Base-by-base conservation (phyloP, 2,888 invertebrate genomes). In the Balanococcus diminutus region DNA sequence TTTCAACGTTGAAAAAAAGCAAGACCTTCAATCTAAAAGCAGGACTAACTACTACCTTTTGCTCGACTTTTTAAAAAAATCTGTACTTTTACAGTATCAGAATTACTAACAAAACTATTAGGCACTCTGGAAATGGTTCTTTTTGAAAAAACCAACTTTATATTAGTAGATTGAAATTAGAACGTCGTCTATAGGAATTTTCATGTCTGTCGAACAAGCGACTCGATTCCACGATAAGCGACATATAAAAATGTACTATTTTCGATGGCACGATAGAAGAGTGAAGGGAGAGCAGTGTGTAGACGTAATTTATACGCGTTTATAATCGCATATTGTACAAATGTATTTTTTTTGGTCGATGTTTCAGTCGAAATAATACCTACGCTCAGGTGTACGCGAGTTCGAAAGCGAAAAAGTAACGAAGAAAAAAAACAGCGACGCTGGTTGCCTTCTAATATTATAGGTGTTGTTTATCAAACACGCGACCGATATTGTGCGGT, bases 401-500 rank as follows among this genome's bases (percentile, higher is more conserved):
- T 56, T 56, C 22, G 9, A 56, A 56, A 56, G 56, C 56, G 22
- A 56, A 14, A 56, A 56, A 56, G 22, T 56, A 56, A 6, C 19
- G 22, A 56, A 56, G 56, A 56, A 56, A 56, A 22, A 56, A 56
- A 22, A 22, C 56, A 8, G 56, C 56, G 14, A 14, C 11, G 56
- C 56, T 56, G 6, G 56, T 56, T 56, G 2, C 56, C 19, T 56
- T 56, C 22, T 19, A 56, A 56, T 56, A 11, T 42, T n/a, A 22
- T 46, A 56, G 56, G 56, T 56, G 56, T 19, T 56, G 56, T 56
- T 56, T 56, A 56, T 56, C 56, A 56, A 56, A 56, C 56, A 56
- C 56, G 56, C 56, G 56, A 56, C 56, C 56, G 56, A 56, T 56
- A 56, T 56, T 56, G 56, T 56, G 56, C 22, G 56, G 56, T 56